Percentiles rank a stretch among this genome's conserved stretches.
phyloP scores from a whole-genome alignment of 2,797 vertebrate species.

The Anableps anableps region DNA sequence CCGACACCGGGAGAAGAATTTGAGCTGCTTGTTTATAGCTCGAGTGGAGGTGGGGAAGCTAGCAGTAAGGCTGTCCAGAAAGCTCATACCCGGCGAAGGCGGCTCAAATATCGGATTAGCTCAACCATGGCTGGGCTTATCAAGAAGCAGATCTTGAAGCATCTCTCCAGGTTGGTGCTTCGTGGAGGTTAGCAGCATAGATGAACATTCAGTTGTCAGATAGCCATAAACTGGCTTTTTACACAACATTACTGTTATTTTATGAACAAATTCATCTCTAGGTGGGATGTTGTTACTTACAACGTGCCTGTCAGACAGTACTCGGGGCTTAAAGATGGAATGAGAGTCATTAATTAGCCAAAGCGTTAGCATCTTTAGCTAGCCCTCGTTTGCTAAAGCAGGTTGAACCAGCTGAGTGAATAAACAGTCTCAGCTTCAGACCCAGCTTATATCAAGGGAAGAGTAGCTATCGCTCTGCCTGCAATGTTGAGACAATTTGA shows the following conservation, averaged over 20 bases:
- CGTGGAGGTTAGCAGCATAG: neutral
- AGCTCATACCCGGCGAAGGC: constrained; percentile 32
- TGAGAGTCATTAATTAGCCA: constrained; percentile 36
- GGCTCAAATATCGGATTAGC: constrained; percentile 41
- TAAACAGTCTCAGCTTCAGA: constrained; percentile 33
- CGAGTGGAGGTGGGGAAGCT: constrained; percentile 40
- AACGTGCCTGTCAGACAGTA: neutral
- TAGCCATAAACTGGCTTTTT: constrained; percentile 12
- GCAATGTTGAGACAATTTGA: neutral
- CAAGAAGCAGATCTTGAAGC: constrained; percentile 88
- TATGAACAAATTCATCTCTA: neutral
- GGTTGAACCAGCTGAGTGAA: constrained; percentile 55
- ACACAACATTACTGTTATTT: neutral
- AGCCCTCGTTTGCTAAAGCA: constrained; percentile 44
- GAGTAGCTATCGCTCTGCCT: neutral
- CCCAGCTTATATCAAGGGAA: rapidly evolving
- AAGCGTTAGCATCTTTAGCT: constrained; percentile 47
- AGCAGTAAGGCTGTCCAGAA: constrained; percentile 48
- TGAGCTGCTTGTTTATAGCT: constrained; percentile 54
- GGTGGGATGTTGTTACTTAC: neutral
- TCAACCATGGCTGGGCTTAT: constrained; percentile 84
- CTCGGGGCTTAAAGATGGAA: neutral
- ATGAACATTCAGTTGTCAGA: constrained; percentile 14
- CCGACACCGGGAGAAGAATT: constrained; percentile 41
- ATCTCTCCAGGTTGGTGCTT: constrained; percentile 85